These are phyloP conservation scores for Cherax quadricarinatus DNA, from an alignment of 1,140 invertebrate species.

Conservation along the genomic window DNA sequence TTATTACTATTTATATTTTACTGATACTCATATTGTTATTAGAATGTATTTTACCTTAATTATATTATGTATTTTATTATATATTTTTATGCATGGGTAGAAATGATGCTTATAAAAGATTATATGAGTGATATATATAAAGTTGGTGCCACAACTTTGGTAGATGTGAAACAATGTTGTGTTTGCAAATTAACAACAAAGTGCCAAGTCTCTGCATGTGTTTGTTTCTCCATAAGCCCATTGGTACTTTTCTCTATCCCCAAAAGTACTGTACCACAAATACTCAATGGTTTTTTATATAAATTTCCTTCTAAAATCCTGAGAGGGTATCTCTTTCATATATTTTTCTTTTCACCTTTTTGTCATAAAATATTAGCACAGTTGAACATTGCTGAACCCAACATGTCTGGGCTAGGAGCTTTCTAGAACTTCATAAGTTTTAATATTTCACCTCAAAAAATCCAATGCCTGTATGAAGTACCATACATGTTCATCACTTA, in stretches of 20 bases:
- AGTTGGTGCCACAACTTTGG: constrained; percentile 33
- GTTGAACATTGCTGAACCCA: too few species aligned
- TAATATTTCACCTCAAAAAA: too few species aligned
- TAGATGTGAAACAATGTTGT: constrained; percentile 41
- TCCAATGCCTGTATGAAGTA: too few species aligned
- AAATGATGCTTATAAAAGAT: constrained; percentile 56
- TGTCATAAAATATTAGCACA: too few species aligned
- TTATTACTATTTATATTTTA: constrained; percentile 34
- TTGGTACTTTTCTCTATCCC: not conserved
- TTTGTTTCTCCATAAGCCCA: constrained; percentile 61
- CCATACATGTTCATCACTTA: too few species aligned
- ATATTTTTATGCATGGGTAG: constrained; percentile 65
- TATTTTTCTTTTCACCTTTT: too few species aligned
- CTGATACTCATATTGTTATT: not conserved
- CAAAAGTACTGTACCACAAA: not conserved
- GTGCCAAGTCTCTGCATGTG: constrained; percentile 70
- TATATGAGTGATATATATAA: constrained; percentile 16
- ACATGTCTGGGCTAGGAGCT: too few species aligned
- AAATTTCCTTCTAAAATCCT: too few species aligned
- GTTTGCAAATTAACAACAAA: constrained; percentile 62
- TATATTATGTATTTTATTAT: constrained; percentile 24
- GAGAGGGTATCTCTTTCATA: too few species aligned
- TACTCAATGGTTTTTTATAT: too few species aligned
- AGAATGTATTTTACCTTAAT: constrained; percentile 28
- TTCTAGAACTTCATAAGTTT: too few species aligned